phyloP scores from a whole-genome alignment of 2,797 vertebrate species.

The Delichon dasypus region DNA sequence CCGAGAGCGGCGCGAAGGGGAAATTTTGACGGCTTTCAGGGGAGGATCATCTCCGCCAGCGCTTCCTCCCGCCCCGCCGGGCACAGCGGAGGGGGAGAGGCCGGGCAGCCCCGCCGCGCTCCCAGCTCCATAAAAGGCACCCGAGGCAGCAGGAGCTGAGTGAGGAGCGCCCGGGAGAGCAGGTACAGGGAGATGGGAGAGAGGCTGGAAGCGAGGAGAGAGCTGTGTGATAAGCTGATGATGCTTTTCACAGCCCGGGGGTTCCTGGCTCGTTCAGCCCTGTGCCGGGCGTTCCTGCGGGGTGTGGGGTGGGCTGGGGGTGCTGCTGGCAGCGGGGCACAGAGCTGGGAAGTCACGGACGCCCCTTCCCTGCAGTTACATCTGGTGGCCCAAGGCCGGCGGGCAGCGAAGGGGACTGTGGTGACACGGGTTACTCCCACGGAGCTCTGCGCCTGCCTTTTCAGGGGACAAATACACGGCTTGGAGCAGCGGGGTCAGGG shows the following conservation, averaged over 20 bases:
- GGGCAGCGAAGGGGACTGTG: neutral
- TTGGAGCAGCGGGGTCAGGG: rapidly evolving
- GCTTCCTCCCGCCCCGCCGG: neutral
- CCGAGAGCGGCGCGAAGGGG: neutral
- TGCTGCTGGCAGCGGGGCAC: neutral
- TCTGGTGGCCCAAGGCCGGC: rapidly evolving
- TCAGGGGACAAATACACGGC: neutral
- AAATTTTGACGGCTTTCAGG: neutral
- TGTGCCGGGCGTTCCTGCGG: rapidly evolving
- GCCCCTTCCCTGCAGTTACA: neutral
- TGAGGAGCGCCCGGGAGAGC: neutral
- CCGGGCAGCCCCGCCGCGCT: neutral
- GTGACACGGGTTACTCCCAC: neutral
- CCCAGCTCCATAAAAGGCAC: neutral
- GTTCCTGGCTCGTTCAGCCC: neutral
- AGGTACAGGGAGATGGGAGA: neutral
- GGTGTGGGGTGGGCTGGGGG: rapidly evolving
- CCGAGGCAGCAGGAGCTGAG: neutral
- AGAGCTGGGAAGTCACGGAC: too few relatives aligned
- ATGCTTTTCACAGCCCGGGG: rapidly evolving
- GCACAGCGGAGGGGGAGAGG: neutral
- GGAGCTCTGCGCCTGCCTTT: neutral
- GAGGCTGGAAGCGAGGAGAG: rapidly evolving
- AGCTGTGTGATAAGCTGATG: rapidly evolving
- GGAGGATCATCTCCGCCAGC: neutral